These are phyloP conservation scores for Meloidogyne hapla DNA, from an alignment of 1,140 invertebrate genomes.

Conservation along the genomic window DNA sequence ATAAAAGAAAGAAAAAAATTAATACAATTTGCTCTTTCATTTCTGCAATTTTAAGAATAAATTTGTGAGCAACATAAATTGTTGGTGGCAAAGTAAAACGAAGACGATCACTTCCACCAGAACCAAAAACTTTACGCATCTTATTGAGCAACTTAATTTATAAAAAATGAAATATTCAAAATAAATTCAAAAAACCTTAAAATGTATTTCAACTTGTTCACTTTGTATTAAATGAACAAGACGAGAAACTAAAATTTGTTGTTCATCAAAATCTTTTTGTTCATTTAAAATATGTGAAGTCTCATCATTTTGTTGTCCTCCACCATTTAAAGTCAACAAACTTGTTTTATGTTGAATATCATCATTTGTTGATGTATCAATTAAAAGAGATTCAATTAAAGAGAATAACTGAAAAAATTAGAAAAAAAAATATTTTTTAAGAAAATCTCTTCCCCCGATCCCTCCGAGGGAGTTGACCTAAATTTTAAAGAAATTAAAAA, in stretches of 20 bases:
- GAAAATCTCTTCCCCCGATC: no score
- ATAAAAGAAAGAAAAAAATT: background rate
- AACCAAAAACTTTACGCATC: conserved; percentile 83
- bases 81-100: conserved; percentile 89
- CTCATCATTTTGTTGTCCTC: conserved; percentile 10
- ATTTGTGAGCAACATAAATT: conserved; percentile 83
- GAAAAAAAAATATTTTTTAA: no score
- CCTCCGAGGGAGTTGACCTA: background rate
- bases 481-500: conserved; percentile 11
- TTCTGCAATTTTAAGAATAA: conserved; percentile 81
- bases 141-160: conserved; percentile 68
- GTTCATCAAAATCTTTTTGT: conserved; percentile 84
- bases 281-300: conserved; percentile 81
- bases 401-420: conserved; percentile 38
- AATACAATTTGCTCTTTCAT: conserved; percentile 73
- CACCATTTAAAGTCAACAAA: background rate
- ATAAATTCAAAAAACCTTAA: conserved; percentile 65
- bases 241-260: conserved; percentile 84
- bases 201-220: conserved; percentile 84
- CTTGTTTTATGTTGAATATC: background rate
- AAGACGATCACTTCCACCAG: conserved; percentile 82
- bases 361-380: conserved; percentile 78
- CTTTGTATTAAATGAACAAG: conserved; percentile 86
- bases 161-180: conserved; percentile 19
- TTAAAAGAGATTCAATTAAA: conserved; percentile 64